Percentiles rank a stretch among this genome's conserved stretches.
Evolutionary conservation across 2,797 vertebrate genomes (phyloP).

Genomic region (Otolemur crassicaudatus): DNA sequence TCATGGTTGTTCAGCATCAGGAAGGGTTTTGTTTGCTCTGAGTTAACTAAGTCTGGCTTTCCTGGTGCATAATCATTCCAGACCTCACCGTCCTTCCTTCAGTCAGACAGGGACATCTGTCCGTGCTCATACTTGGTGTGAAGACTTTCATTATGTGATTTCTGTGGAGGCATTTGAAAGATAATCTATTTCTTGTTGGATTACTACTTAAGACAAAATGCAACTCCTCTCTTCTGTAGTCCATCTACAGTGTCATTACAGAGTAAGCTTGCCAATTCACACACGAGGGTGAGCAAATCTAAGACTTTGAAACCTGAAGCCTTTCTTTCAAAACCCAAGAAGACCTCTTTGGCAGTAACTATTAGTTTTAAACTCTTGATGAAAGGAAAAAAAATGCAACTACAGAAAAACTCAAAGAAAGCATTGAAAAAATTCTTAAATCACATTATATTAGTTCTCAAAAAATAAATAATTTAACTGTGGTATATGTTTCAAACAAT

Average conservation of each 20-base stretch:
- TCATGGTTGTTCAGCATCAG: background rate
- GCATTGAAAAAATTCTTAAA: slow-evolving; percentile 62
- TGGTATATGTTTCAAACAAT: slow-evolving; percentile 55
- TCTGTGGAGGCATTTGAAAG: slow-evolving; percentile 46
- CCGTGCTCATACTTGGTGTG: background rate
- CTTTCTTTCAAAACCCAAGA: slow-evolving; percentile 62
- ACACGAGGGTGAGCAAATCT: slow-evolving; percentile 51
- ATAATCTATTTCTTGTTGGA: slow-evolving; percentile 30
- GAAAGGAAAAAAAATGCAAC: slow-evolving; percentile 65
- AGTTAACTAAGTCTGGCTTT: background rate
- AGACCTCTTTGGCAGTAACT: slow-evolving; percentile 28
- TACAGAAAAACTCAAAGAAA: background rate
- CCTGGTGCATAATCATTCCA: background rate
- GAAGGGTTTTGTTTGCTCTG: background rate
- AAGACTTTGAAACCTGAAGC: background rate
- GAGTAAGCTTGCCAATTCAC: slow-evolving; percentile 22
- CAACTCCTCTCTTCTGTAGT: slow-evolving; percentile 23
- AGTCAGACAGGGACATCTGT: background rate
- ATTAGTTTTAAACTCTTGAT: slow-evolving; percentile 63
- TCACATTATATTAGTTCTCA: slow-evolving; percentile 53
- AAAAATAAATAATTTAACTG: slow-evolving; percentile 53
- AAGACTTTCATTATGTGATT: slow-evolving; percentile 35
- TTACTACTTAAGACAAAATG: slow-evolving; percentile 41
- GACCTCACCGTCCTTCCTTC: background rate
- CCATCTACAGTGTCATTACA: slow-evolving; percentile 59